Evolutionary conservation across 2,113 vertebrate genomes (phyloP).

Genomic region (Tupaia tana): DNA sequence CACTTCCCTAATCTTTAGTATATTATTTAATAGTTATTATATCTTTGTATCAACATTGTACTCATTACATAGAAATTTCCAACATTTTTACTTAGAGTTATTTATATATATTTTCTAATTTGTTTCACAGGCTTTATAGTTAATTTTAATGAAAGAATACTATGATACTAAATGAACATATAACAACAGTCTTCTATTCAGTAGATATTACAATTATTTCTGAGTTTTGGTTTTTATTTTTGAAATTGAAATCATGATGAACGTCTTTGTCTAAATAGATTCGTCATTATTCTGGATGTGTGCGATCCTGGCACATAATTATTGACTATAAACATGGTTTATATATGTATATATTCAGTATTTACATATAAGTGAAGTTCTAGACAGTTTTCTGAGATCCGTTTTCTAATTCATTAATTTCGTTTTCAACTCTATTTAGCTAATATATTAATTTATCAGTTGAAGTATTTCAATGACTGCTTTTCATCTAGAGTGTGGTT

Average conservation of each 20-base stretch:
- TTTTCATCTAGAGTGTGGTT: constrained; percentile 25
- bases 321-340: neutral
- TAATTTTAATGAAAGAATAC: constrained; percentile 26
- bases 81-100: neutral
- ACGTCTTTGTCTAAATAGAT: neutral
- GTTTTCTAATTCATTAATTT: neutral
- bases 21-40: neutral
- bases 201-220: neutral
- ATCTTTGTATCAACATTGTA: neutral
- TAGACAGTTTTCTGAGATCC: neutral
- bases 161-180: neutral
- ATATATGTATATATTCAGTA: neutral
- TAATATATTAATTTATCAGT: neutral
- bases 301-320: neutral
- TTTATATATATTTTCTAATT: neutral
- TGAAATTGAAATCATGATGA: constrained; percentile 12
- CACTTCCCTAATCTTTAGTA: no score
- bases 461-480: neutral
- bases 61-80: neutral
- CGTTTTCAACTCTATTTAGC: neutral
- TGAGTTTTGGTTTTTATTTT: neutral
- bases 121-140: neutral
- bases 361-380: neutral
- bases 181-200: neutral
- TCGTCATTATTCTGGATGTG: neutral